Conservation (phyloP, 2,888 invertebrate genomes). For the Synergus umbraculus region DNA sequence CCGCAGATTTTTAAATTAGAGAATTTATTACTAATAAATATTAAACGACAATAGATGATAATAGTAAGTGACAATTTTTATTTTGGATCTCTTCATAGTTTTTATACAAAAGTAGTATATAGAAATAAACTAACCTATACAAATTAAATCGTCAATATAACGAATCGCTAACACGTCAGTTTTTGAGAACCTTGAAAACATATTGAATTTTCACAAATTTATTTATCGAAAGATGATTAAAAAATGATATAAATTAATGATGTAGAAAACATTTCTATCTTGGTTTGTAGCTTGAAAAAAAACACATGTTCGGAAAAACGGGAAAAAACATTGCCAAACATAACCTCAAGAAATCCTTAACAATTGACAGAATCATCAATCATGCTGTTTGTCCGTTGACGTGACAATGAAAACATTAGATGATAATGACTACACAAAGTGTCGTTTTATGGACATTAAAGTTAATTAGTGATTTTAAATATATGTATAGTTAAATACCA, state of each 20-base stretch:
- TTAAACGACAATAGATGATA: no score
- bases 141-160: constrained; percentile 61
- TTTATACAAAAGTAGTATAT: constrained; percentile 16
- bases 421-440: background rate
- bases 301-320: no score
- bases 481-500: no score
- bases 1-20: background rate
- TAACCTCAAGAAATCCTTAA: background rate
- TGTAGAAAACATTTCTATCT: background rate
- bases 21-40: background rate
- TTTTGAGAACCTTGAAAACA: constrained; percentile 60
- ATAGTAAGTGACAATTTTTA: background rate
- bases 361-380: no score
- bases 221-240: background rate
- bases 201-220: constrained; percentile 42
- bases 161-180: constrained; percentile 69
- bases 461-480: background rate
- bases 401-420: background rate
- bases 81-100: background rate
- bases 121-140: constrained; percentile 65
- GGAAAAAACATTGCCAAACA: background rate
- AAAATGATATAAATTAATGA: background rate
- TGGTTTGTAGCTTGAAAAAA: no score
- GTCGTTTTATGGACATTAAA: background rate
- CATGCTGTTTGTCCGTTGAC: background rate